Evolutionary conservation across 53 echinoderm and acorn worm species (phyloP), one percentile per base, ranked within the genome.

Genomic region (Actinopyga echinites): DNA sequence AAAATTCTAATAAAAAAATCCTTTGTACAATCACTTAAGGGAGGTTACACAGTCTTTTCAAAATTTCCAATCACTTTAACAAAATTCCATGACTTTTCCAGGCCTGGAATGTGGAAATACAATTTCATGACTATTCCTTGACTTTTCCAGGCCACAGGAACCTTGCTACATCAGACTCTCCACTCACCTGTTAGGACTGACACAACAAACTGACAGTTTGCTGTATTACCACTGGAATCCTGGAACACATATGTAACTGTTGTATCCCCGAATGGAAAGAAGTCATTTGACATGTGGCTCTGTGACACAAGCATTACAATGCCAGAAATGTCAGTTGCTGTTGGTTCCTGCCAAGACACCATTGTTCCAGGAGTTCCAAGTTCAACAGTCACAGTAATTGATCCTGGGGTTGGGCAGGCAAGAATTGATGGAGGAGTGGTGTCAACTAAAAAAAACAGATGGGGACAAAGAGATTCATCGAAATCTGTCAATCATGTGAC

Each of bases 381-480:
- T 32, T 77, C 77, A 55, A 77, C 21, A 11, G 79, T 66, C 7
- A 35, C 25, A 12, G 56, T 79, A 19, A 54, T 34, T 15, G 64
- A 35, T 17, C 23, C 56, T 15, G 68, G 87, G 19, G 82, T 79
- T 36, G 86, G 80, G 58, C 83, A 83, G 30, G 84, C 58, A 22
- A 63, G 75, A 52, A 93, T 83, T 3, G 66, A n/a, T 36, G 93
- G 93, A 13, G 93, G 88, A 13, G 75, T 88, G 29, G 80, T 90
- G 84, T 93, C 93, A 85, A 85, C 73, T 83, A 63, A 52, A 25
- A 43, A 49, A 49, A 13, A 49, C 13, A 49, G 17, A n/a, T n/a
- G n/a, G n/a, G n/a, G n/a, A n/a, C n/a, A n/a, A n/a, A n/a, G n/a
- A n/a, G n/a, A n/a, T n/a, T n/a, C n/a, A n/a, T n/a, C n/a, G n/a